Evolutionary conservation across 2,888 invertebrate species (phyloP).

Genomic region (Drosophila kanekoi): DNA sequence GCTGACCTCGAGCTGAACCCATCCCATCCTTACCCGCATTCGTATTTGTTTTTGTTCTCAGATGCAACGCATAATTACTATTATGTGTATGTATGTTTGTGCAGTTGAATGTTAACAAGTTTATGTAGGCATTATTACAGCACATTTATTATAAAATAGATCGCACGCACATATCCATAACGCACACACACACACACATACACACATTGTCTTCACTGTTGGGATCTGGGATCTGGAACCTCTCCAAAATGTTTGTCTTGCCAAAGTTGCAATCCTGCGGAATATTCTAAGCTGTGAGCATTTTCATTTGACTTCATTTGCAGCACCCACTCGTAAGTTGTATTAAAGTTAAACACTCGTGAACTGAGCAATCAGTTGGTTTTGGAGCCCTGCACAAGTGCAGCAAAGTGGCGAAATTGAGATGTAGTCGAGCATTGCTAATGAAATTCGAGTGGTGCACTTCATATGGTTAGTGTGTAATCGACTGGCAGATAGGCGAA

Average conservation of each 20-base stretch:
- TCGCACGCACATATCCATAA: background rate
- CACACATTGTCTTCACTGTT: slow-evolving; percentile 28
- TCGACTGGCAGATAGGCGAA: slow-evolving; percentile 8
- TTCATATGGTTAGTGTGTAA: slow-evolving; percentile 20
- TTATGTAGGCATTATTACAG: slow-evolving; percentile 52
- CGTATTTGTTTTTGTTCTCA: slow-evolving; percentile 65
- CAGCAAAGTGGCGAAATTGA: slow-evolving; percentile 31
- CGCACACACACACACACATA: background rate
- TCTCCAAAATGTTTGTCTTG: slow-evolving; percentile 41
- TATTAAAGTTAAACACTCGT: slow-evolving; percentile 43
- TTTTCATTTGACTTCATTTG: slow-evolving; percentile 51
- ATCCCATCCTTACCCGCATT: slow-evolving; percentile 27
- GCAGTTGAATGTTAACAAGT: slow-evolving; percentile 18
- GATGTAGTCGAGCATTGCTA: slow-evolving; percentile 40
- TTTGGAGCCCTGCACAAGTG: slow-evolving; percentile 15
- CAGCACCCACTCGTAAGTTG: slow-evolving; percentile 8
- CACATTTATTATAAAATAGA: slow-evolving; percentile 38
- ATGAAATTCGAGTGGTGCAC: slow-evolving; percentile 39
- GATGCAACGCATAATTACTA: slow-evolving; percentile 67
- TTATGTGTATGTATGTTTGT: slow-evolving; percentile 22
- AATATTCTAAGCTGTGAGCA: slow-evolving; percentile 46
- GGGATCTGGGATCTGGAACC: no score
- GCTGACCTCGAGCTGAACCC: slow-evolving; percentile 19
- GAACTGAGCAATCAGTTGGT: slow-evolving; percentile 28
- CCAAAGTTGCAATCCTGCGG: slow-evolving; percentile 38